phyloP scores from a whole-genome alignment of 2,797 vertebrate species.

The Podarcis siculus region DNA sequence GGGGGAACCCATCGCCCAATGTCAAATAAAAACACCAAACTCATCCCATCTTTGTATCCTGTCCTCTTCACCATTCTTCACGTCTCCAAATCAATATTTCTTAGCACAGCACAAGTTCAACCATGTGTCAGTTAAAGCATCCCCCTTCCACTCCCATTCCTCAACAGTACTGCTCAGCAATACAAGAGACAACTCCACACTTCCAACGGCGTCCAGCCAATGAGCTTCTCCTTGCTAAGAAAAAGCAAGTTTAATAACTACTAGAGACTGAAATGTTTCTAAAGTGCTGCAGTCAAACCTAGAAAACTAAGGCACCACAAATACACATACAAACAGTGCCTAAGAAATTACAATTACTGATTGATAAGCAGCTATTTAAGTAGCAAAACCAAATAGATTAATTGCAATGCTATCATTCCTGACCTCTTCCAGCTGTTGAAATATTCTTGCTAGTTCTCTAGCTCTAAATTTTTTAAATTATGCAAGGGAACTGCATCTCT shows the following conservation, averaged over 20 bases:
- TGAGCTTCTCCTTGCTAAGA: too few relatives aligned
- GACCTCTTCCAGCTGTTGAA: background rate
- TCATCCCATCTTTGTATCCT: background rate
- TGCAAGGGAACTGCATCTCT: background rate
- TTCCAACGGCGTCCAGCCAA: too few relatives aligned
- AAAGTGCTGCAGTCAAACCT: background rate
- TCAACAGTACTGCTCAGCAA: background rate
- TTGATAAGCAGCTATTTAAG: background rate
- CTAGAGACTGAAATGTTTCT: background rate
- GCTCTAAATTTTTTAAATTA: background rate
- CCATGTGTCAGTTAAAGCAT: background rate
- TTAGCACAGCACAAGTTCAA: background rate
- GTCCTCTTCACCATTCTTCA: background rate
- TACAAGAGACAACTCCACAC: background rate
- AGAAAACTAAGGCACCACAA: background rate
- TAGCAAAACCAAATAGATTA: background rate
- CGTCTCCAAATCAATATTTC: background rate
- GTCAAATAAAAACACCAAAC: background rate
- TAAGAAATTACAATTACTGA: background rate
- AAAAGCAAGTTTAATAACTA: background rate
- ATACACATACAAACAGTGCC: too few relatives aligned
- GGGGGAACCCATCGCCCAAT: background rate
- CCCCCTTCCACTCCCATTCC: too few relatives aligned
- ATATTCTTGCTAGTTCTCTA: background rate
- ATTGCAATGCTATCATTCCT: background rate